Evolutionary conservation across 2,888 invertebrate genomes (phyloP), one percentile per base, ranked within the genome.

Genomic region (Hyppa rectilinea): DNA sequence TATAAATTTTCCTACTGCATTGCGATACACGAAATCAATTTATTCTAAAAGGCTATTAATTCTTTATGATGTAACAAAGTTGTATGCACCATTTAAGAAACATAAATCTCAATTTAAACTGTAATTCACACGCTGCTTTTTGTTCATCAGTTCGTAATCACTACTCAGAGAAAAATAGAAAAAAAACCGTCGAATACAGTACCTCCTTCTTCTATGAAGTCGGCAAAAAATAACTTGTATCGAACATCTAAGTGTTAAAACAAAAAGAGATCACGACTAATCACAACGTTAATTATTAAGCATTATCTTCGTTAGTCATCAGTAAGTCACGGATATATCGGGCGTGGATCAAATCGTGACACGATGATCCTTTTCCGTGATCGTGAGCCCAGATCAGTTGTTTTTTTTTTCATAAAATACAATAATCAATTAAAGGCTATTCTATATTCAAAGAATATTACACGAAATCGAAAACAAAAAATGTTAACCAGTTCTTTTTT

Each of bases 281-380:
- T 71, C 53, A 29, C 65, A 68, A 68, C 31, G 38, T 61, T 82
- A 87, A 85, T 87, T 85, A 85, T 79, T 71, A 64, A 14, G 69
- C 76, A 83, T 83, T 79, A 76, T 74, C 62, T 73, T 69, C 75
- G 75, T 73, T 81, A 71, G 59, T 79, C 73, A 77, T 78, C 73
- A 52, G 36, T 61, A 70, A 89, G 88, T 90, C 90, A 91, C 88
- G 89, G 84, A 86, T 87, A 80, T 75, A 83, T 81, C 83, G 82
- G 83, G 82, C 80, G 81, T 67, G 72, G 82, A 82, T 73, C 80
- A 71, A 81, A 79, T 93, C 93, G 93, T 94, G 93, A 92, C 85
- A 68, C 29, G 84, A 68, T 70, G 83, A 87, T 87, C 87, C 90
- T 90, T 89, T 93, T 94, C 94, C 95, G 94, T 82, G 87, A 85